These are phyloP conservation scores for Meiosimyza platycephala DNA, from an alignment of 2,888 invertebrate genomes.

Conservation along the genomic window DNA sequence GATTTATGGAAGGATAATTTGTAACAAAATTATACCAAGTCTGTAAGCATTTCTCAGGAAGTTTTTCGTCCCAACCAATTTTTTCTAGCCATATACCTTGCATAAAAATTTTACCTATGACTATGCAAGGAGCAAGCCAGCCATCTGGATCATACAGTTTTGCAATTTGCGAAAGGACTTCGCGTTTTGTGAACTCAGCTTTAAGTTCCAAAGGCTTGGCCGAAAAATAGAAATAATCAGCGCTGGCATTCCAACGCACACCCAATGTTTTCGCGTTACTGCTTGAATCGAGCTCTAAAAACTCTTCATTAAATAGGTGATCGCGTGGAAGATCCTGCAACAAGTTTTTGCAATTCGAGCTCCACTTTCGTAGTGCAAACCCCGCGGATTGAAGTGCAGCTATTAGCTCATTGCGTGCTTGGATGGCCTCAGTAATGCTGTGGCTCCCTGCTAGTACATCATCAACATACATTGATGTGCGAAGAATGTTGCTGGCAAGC, in stretches of 20 bases:
- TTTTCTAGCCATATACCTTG: constrained; percentile 18
- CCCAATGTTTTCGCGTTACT: constrained; percentile 37
- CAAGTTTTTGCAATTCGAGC: constrained; percentile 13
- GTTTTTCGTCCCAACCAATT: constrained; percentile 17
- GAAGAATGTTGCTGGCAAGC: no score
- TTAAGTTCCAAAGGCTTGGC: no score
- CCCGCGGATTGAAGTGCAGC: constrained; percentile 29
- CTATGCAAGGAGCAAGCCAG: constrained; percentile 18
- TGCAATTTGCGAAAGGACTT: constrained; percentile 14
- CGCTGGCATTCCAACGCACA: constrained; percentile 38
- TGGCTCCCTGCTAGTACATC: no score
- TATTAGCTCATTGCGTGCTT: constrained; percentile 28
- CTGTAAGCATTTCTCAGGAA: no score
- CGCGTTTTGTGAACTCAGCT: constrained; percentile 30
- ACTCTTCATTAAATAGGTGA: constrained; percentile 18
- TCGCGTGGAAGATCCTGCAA: constrained; percentile 1
- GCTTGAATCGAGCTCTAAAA: constrained; percentile 31
- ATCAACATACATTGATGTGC: no score
- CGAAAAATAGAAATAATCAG: no score
- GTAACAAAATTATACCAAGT: no score
- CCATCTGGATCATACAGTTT: constrained; percentile 23
- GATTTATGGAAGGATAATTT: no score
- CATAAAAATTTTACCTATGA: constrained; percentile 13
- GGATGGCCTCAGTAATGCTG: constrained; percentile 16
- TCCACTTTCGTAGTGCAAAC: constrained; percentile 31